These are phyloP conservation scores for Equus quagga DNA, from an alignment of 2,113 vertebrate genomes.

Conservation along the genomic window DNA sequence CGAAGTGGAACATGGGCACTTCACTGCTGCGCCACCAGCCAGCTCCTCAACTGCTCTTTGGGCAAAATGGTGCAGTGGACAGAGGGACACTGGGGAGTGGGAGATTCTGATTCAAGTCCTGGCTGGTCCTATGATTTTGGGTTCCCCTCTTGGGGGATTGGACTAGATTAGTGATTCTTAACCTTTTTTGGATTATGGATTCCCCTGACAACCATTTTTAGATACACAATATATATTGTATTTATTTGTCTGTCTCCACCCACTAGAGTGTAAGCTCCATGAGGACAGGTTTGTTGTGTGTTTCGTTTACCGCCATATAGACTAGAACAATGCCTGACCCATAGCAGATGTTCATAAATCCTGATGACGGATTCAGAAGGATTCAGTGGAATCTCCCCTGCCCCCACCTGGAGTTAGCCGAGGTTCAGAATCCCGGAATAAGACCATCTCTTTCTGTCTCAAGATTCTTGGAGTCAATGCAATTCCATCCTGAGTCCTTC, in stretches of 20 bases:
- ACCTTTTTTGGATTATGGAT: background rate
- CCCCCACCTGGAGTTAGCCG: background rate
- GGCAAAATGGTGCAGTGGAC: background rate
- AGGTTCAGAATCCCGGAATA: background rate
- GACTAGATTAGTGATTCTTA: background rate
- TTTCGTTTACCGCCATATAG: background rate
- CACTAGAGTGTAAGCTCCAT: background rate
- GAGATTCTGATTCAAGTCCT: background rate
- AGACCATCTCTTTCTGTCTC: background rate
- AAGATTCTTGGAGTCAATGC: background rate
- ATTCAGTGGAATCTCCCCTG: background rate
- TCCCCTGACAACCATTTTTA: background rate
- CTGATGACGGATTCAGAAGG: background rate
- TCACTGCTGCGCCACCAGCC: too few relatives aligned
- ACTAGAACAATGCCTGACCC: background rate
- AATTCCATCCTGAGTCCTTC: background rate
- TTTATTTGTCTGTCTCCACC: background rate
- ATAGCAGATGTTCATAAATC: background rate
- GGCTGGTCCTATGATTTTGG: background rate
- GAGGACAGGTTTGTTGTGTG: background rate
- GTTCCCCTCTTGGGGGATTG: background rate
- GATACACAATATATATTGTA: background rate
- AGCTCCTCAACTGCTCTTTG: background rate
- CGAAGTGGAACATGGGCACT: too few relatives aligned
- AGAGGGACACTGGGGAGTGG: background rate